These are phyloP conservation scores for Macropis europaea DNA, from an alignment of 2,888 invertebrate species.

Conservation along the genomic window DNA sequence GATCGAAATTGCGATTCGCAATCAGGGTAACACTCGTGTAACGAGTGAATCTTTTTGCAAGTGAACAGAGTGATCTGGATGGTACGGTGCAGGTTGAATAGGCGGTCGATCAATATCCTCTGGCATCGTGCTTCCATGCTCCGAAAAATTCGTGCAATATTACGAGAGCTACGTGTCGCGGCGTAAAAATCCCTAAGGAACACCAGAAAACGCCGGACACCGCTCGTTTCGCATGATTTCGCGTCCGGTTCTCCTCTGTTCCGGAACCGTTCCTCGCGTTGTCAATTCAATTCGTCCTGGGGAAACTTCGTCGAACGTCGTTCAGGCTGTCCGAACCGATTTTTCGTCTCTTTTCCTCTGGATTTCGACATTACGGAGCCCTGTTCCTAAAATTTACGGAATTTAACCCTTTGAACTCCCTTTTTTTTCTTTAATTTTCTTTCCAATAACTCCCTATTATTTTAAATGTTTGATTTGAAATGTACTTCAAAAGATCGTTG, in stretches of 20 bases:
- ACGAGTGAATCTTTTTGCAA: conserved; percentile 3
- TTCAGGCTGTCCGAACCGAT: not conserved
- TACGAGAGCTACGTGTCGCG: conserved; percentile 36
- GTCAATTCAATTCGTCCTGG: conserved; percentile 24
- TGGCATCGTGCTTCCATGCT: conserved; percentile 5
- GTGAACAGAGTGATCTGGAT: conserved; percentile 2
- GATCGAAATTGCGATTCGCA: conserved; percentile 15
- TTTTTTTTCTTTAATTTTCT: no score
- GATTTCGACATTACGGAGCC: not conserved
- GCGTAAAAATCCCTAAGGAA: conserved; percentile 52
- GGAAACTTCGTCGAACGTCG: conserved; percentile 3
- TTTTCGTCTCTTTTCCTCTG: not conserved
- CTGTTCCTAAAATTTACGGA: no score
- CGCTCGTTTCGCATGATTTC: conserved; percentile 43
- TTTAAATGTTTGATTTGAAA: no score
- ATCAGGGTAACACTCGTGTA: conserved; percentile 6
- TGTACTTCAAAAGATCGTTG: no score
- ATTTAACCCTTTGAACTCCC: no score
- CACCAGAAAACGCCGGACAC: conserved; percentile 24
- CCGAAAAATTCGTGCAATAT: conserved; percentile 51
- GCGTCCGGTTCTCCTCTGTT: conserved; percentile 25
- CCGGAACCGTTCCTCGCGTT: not conserved
- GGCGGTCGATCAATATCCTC: conserved; percentile 48
- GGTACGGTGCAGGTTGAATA: conserved; percentile 10
- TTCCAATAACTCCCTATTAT: no score